Evolutionary conservation across 2,888 invertebrate genomes (phyloP).

Genomic region (Petrolisthes cinctipes): DNA sequence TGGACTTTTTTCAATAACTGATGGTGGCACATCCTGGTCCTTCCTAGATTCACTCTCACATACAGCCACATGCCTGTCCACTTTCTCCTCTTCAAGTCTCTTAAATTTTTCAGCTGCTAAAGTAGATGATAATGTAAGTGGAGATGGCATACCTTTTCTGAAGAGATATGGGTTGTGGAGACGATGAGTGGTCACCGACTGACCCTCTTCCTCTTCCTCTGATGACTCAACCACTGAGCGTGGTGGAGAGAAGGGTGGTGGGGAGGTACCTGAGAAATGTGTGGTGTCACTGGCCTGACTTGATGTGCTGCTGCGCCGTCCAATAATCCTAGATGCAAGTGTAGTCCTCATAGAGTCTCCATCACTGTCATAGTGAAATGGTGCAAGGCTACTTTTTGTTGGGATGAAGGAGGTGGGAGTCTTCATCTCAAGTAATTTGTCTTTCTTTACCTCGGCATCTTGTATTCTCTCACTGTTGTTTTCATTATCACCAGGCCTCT

Average conservation of each 20-base stretch:
- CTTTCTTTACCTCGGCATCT: neutral
- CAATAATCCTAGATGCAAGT: slow-evolving; percentile 39
- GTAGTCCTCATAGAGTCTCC: slow-evolving; percentile 44
- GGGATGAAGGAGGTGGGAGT: neutral
- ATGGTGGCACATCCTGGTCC: neutral
- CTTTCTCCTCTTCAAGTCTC: neutral
- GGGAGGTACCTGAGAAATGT: slow-evolving; percentile 40
- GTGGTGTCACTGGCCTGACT: slow-evolving; percentile 48
- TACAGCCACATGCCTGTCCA: neutral
- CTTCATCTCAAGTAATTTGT: neutral
- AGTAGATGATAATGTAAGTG: neutral
- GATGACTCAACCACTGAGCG: slow-evolving; percentile 27
- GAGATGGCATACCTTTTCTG: neutral
- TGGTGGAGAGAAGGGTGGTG: slow-evolving; percentile 38
- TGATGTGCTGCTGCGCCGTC: slow-evolving; percentile 56
- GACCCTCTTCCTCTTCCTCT: slow-evolving; percentile 33
- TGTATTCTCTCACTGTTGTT: neutral
- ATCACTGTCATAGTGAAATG: slow-evolving; percentile 53
- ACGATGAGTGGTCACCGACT: neutral
- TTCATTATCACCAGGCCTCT: neutral
- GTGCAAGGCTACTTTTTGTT: neutral
- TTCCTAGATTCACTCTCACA: neutral
- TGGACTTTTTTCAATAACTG: neutral
- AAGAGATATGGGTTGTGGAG: neutral
- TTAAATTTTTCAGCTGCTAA: neutral